phyloP scores from a whole-genome alignment of 1,140 invertebrate species.

The Triops longicaudatus region DNA sequence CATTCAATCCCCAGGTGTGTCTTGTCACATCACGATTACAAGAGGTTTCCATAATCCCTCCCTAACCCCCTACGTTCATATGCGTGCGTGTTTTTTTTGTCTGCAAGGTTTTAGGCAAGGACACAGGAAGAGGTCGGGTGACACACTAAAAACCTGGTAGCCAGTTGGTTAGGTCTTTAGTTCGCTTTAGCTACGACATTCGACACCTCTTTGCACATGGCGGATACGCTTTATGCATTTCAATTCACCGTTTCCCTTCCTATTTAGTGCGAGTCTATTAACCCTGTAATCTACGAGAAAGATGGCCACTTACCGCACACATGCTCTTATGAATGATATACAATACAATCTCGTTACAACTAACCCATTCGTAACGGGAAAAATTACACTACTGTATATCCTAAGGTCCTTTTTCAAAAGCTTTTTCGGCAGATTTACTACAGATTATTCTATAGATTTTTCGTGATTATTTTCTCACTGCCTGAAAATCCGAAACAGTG shows the following conservation, averaged over 20 bases:
- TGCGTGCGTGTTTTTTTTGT: background rate
- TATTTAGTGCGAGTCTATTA: background rate
- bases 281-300: background rate
- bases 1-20: background rate
- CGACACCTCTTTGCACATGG: conserved; percentile 5
- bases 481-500: too few species aligned
- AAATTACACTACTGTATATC: too few species aligned
- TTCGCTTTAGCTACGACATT: background rate
- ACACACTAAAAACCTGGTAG: background rate
- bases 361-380: too few species aligned
- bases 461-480: too few species aligned
- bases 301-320: background rate
- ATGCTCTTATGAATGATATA: background rate
- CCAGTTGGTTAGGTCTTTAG: too few species aligned
- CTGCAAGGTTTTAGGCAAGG: background rate
- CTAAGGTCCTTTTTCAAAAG: too few species aligned
- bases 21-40: conserved; percentile 1
- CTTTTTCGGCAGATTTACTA: too few species aligned
- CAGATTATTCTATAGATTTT: too few species aligned
- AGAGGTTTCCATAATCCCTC: background rate
- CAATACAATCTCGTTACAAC: background rate
- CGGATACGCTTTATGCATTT: background rate
- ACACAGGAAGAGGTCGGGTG: background rate
- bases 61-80: background rate
- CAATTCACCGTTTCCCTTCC: conserved; percentile 6